Percentiles rank a stretch among this genome's conserved stretches.
phyloP scores from a whole-genome alignment of 2,888 invertebrate genomes.

The Drosophila fungiperda region DNA sequence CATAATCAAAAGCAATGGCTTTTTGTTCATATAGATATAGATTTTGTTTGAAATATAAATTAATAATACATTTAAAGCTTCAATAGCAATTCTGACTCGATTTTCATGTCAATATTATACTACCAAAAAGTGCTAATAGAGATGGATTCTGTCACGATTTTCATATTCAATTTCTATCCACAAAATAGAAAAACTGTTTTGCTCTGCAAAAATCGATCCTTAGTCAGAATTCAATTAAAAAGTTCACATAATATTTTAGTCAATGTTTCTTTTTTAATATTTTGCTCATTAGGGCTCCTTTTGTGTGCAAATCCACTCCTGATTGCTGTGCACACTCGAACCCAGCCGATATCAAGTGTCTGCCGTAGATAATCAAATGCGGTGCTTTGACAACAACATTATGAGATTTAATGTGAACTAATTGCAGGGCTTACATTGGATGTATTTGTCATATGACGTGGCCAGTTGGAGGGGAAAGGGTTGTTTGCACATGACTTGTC shows the following conservation, averaged over 20 bases:
- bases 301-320: slow-evolving; percentile 11
- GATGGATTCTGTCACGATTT: background rate
- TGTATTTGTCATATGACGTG: slow-evolving; percentile 9
- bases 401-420: slow-evolving; percentile 78
- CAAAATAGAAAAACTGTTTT: background rate
- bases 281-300: background rate
- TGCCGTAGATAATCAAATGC: slow-evolving; percentile 65
- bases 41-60: background rate
- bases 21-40: background rate
- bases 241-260: background rate
- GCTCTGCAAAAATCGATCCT: background rate
- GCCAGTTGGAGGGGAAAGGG: slow-evolving; percentile 6
- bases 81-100: background rate
- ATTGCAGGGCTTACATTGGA: slow-evolving; percentile 51
- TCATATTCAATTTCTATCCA: background rate
- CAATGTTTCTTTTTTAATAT: no score
- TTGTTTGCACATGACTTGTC: slow-evolving; percentile 23
- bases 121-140: no score
- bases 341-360: slow-evolving; percentile 53
- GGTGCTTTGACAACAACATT: slow-evolving; percentile 63
- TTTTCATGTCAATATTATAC: background rate
- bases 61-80: background rate
- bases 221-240: background rate
- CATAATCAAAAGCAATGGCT: no score
- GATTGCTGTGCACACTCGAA: slow-evolving; percentile 8